These are phyloP conservation scores for Fukomys damarensis DNA, from an alignment of 2,113 vertebrate genomes.

Conservation along the genomic window DNA sequence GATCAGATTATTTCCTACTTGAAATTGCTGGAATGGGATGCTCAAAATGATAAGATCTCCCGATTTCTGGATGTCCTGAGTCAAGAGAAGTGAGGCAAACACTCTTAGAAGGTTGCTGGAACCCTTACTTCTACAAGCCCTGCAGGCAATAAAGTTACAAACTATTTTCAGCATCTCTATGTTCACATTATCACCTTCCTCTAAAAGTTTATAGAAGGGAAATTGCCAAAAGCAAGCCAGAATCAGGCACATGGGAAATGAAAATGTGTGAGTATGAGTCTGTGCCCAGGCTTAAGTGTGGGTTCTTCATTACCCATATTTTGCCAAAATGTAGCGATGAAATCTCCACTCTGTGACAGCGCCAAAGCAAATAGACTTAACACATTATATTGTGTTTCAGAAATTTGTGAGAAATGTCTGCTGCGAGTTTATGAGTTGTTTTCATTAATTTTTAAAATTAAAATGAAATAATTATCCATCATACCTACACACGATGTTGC, in stretches of 20 bases:
- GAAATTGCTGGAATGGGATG: background rate
- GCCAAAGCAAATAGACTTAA: slow-evolving; percentile 67
- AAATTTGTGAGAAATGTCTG: slow-evolving; percentile 18
- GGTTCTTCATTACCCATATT: slow-evolving; percentile 45
- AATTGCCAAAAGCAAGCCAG: slow-evolving; percentile 25
- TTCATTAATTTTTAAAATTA: slow-evolving; percentile 47
- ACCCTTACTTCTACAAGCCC: slow-evolving; percentile 14
- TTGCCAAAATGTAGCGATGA: slow-evolving; percentile 43
- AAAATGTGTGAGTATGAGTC: slow-evolving; percentile 5
- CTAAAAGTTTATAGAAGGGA: slow-evolving; percentile 42
- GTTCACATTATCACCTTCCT: slow-evolving; percentile 63
- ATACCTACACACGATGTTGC: background rate
- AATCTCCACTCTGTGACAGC: background rate
- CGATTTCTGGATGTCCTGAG: background rate
- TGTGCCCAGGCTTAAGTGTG: slow-evolving; percentile 12
- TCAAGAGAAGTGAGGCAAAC: slow-evolving; percentile 34
- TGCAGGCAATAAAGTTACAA: background rate
- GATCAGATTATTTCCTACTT: background rate
- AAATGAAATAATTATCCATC: slow-evolving; percentile 27
- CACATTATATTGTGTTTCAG: background rate
- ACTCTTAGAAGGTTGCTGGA: background rate
- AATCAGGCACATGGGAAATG: background rate
- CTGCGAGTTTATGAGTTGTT: slow-evolving; percentile 23
- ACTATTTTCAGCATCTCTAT: background rate
- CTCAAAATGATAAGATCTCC: background rate